These are phyloP conservation scores for Brachyrhaphis roseni DNA, from an alignment of 2,797 vertebrate genomes.

Conservation along the genomic window DNA sequence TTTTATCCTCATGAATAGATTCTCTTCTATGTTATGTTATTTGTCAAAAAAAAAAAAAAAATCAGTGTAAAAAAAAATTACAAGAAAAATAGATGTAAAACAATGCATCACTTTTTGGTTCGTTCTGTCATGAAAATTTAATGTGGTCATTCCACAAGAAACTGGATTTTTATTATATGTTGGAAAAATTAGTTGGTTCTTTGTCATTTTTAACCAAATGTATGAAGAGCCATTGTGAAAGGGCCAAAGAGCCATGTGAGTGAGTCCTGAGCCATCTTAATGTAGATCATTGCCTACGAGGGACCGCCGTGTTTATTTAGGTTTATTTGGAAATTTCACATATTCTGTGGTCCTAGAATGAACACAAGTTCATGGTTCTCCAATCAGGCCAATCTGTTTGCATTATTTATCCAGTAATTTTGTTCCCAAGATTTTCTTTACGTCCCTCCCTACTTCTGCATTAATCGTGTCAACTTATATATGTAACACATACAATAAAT, in stretches of 20 bases:
- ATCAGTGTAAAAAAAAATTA: background rate
- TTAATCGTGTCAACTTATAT: background rate
- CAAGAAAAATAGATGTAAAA: background rate
- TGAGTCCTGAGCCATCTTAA: background rate
- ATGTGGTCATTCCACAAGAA: background rate
- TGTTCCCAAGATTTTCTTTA: background rate
- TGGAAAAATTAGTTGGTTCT: background rate
- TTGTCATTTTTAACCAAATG: background rate
- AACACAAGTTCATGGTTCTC: background rate
- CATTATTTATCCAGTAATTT: background rate
- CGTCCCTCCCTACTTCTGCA: background rate
- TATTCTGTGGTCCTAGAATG: background rate
- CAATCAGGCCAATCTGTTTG: background rate
- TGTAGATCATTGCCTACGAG: too few relatives aligned
- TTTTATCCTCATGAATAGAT: background rate
- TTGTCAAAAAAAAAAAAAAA: background rate
- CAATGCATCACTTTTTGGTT: background rate
- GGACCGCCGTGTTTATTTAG: background rate
- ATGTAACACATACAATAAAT: too few relatives aligned
- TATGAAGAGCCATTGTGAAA: background rate
- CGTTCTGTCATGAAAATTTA: background rate
- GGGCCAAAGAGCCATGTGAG: background rate
- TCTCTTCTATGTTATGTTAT: background rate
- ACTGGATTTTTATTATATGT: background rate
- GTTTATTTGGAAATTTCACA: background rate